phyloP scores from a whole-genome alignment of 2,888 invertebrate species.

The Temnothorax ravouxi region DNA sequence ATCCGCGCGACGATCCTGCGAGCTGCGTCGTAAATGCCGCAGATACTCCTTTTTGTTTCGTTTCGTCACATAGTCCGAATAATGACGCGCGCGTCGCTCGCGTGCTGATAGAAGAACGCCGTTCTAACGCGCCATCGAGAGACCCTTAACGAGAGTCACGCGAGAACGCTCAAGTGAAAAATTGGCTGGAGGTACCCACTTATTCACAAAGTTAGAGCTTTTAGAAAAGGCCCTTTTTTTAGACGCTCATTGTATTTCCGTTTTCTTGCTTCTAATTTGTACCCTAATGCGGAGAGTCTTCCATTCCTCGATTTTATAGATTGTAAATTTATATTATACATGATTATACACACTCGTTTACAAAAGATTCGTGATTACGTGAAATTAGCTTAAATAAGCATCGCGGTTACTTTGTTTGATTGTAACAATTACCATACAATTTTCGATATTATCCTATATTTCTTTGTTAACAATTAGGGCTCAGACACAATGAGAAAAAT shows the following conservation, averaged over 20 bases:
- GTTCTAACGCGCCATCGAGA: conserved; percentile 30
- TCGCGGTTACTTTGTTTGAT: conserved; percentile 10
- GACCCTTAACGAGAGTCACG: conserved; percentile 47
- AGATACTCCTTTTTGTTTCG: conserved; percentile 61
- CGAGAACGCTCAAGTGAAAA: conserved; percentile 41
- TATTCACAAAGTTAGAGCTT: conserved; percentile 17
- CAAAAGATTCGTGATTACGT: conserved; percentile 3
- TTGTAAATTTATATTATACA: conserved; percentile 35
- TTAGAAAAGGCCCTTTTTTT: conserved; percentile 16
- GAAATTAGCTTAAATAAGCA: background rate
- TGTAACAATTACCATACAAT: background rate
- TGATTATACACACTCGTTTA: conserved; percentile 21
- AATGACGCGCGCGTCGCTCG: conserved; percentile 66
- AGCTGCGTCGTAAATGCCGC: conserved; percentile 69
- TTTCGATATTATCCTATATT: background rate
- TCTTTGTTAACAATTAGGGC: background rate
- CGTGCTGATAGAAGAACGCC: conserved; percentile 22
- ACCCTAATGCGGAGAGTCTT: background rate
- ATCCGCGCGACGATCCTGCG: conserved; percentile 68
- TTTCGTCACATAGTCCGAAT: conserved; percentile 71
- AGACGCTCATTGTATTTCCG: conserved; percentile 19
- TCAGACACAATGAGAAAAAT: too few species aligned
- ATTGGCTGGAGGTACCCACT: conserved; percentile 13
- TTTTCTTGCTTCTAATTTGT: conserved; percentile 24
- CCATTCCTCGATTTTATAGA: conserved; percentile 13